Evolutionary conservation across 2,888 invertebrate genomes (phyloP).

Genomic region (Oscheius sp.): DNA sequence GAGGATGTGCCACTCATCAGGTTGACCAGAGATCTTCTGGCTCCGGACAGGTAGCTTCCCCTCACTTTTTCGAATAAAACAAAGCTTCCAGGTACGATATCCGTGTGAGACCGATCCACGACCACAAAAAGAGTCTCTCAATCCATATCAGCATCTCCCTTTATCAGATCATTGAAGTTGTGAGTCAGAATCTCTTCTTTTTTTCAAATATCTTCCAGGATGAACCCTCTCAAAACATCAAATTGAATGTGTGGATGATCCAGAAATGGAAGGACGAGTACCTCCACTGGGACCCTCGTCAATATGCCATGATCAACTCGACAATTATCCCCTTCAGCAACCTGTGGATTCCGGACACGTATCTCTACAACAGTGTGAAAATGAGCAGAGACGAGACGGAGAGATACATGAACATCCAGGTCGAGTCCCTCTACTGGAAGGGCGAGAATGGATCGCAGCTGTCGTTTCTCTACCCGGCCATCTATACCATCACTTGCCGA

Average conservation of each 20-base stretch:
- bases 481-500: constrained; percentile 70
- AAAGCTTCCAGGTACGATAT: constrained; percentile 59
- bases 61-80: background rate
- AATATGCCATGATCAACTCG: constrained; percentile 61
- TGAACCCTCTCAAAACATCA: constrained; percentile 76
- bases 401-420: constrained; percentile 71
- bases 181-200: constrained; percentile 27
- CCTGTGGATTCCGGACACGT: constrained; percentile 72
- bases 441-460: constrained; percentile 65
- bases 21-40: constrained; percentile 64
- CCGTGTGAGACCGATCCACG: constrained; percentile 66
- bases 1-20: constrained; percentile 67
- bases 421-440: constrained; percentile 48
- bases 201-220: constrained; percentile 58
- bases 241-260: constrained; percentile 76
- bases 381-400: constrained; percentile 72
- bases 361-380: constrained; percentile 70
- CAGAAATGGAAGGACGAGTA: constrained; percentile 73
- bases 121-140: constrained; percentile 65
- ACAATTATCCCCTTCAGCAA: constrained; percentile 69
- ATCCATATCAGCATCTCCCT: constrained; percentile 69
- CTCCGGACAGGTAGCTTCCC: constrained; percentile 50
- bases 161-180: constrained; percentile 68
- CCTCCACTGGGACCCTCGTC: constrained; percentile 63
- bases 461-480: constrained; percentile 71